Base-by-base conservation (phyloP, 2,888 invertebrate species). In the Omphaloscelis lunosa region DNA sequence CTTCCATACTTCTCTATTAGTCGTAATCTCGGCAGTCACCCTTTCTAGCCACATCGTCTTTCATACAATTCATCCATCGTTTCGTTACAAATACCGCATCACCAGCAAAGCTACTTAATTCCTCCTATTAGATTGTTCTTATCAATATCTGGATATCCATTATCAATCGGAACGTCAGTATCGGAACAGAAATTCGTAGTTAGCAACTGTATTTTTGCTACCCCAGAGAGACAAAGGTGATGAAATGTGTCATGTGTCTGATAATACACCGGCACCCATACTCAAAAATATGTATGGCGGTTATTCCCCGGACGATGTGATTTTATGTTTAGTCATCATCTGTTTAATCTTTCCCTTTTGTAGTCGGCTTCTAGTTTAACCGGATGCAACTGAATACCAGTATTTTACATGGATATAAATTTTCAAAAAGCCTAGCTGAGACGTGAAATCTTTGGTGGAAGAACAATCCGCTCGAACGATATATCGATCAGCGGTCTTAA, bases 131-230 rank as follows among this genome's bases (percentile, higher is more conserved):
- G 67, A 78, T 67, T 67, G 20, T 0, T 78, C 6, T 29, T 58
- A 76, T 77, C 66, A 6, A 76, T 56, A 34, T 75, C 41, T 27
- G 9, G 23, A 17, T 65, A 65, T 17, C n/a, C 34, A 39, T 27
- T 56, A 65, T 65, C 45, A 56, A 63, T 29, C 7, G 5, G 5
- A 34, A 20, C 45, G 56, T 45, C n/a, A n/a, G 39, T 63, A 39
- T 63, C 63, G 12, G 39, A 17, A 4, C 15, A n/a, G 9, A 39
- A 39, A 63, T 63, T 39, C 39, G 15, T 51, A 45, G 29, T n/a
- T 63, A 15, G 34, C 53, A 56, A 45, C 53, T 45, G 45, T 45
- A 12, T 58, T 20, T 72, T n/a, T n/a, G 12, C 20, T 15, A 23
- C 23, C n/a, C n/a, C n/a, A n/a, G n/a, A 48, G 17, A 48, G 48